Evolutionary conservation across 2,888 invertebrate genomes (phyloP), one percentile per base, ranked within the genome.

Genomic region (Criorhina ranunculi): DNA sequence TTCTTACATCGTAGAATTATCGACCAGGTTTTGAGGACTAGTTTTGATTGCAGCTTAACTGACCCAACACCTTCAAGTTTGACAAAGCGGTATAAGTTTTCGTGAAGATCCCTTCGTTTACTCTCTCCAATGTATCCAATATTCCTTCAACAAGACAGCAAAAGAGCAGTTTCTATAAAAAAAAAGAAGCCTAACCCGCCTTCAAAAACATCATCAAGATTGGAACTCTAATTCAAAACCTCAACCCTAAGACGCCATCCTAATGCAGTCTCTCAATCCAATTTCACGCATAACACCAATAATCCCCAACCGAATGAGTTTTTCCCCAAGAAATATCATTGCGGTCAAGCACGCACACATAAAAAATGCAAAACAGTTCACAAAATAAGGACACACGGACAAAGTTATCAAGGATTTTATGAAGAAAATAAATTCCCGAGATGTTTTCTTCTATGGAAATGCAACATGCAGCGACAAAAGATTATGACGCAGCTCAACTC

Each of bases 391-490:
- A 59, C 33, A 17, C 62, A 35, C 9, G 11, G n/a, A 73, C 62
- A 57, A 79, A 64, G 59, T 64, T 51, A 80, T 80, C n/a, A n/a
- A n/a, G 53, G 55, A 80, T 69, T 42, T 82, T 70, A 78, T 69
- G 67, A 57, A 57, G 33, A 57, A 57, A 73, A 79, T 79, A 83
- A 64, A 79, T 69, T 67, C 67, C 46, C 57, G 1, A 1, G 11
- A 24, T 24, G 29, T 15, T 29, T 59, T 31, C 37, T 31, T 51
- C 57, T 29, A 69, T 76, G 35, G 31, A 57, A 73, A 79, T 83
- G 83, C 79, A 83, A 73, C 83, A 73, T 83, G 82, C 83, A 79
- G 67, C 62, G 67, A n/a, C n/a, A n/a, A n/a, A 72, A 55, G 72
- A 53, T 79, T 79, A 79, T 42, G 62, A 64, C 15, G 8, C 44